Evolutionary conservation across 2,797 vertebrate species (phyloP).

Genomic region (Sylvilagus floridanus): DNA sequence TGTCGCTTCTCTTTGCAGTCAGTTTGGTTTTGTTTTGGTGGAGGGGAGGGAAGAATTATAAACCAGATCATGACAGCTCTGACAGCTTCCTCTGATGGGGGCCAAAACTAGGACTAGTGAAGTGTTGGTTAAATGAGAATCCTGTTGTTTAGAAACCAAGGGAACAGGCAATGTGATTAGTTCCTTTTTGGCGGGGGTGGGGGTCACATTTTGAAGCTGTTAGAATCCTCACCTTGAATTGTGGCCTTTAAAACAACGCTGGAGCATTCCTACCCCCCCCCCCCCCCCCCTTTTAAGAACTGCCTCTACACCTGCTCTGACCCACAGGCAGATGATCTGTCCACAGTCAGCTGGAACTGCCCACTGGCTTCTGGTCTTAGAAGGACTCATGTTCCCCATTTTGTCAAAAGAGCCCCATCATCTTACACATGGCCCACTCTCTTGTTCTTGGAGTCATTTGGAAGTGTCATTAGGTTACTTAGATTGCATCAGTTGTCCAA

Average conservation of each 20-base stretch:
- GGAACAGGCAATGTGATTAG: not conserved
- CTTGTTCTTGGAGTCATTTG: not conserved
- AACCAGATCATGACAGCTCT: not conserved
- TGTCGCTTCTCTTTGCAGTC: not conserved
- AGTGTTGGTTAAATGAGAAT: not conserved
- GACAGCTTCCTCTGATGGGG: not conserved
- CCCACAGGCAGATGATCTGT: not conserved
- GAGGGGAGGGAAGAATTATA: not conserved
- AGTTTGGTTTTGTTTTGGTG: not conserved
- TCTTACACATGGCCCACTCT: not conserved
- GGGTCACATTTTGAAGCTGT: not conserved
- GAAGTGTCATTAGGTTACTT: not conserved
- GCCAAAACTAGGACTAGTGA: not conserved
- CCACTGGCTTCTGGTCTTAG: not conserved
- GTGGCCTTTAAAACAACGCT: not conserved
- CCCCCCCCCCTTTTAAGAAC: not conserved
- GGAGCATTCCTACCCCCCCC: not conserved
- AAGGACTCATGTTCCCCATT: not conserved
- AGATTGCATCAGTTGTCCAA: not conserved
- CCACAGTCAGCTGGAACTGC: not conserved
- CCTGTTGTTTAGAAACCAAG: not conserved
- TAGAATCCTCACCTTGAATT: not conserved
- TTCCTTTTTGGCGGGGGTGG: not conserved
- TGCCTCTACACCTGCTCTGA: not conserved
- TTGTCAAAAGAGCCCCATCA: not conserved